Evolutionary conservation across 1,140 invertebrate species (phyloP).

Genomic region (Contarinia nasturtii): DNA sequence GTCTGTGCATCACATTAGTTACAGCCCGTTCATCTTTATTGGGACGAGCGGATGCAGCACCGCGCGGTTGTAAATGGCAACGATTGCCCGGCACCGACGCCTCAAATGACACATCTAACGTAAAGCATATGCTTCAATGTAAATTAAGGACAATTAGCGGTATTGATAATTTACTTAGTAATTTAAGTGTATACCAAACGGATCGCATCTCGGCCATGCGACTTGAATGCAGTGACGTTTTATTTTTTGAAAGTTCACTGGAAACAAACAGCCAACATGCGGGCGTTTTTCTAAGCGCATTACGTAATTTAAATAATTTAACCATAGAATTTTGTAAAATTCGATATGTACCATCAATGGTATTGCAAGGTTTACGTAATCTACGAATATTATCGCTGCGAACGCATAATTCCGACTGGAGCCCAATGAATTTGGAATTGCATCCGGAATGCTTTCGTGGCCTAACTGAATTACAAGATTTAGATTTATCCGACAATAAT

Average conservation of each 20-base stretch:
- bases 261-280: constrained; percentile 30
- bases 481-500: constrained; percentile 63
- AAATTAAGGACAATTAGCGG: constrained; percentile 48
- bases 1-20: not conserved
- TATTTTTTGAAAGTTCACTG: constrained; percentile 58
- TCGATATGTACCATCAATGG: constrained; percentile 43
- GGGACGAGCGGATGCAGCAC: constrained; percentile 31
- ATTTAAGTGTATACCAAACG: constrained; percentile 37
- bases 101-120: constrained; percentile 26
- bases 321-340: constrained; percentile 63
- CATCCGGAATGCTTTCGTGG: constrained; percentile 46
- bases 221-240: constrained; percentile 58
- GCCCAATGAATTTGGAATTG: constrained; percentile 55
- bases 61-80: constrained; percentile 47
- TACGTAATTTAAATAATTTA: constrained; percentile 32
- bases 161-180: constrained; percentile 44
- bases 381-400: constrained; percentile 45
- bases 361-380: constrained; percentile 42
- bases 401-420: constrained; percentile 65
- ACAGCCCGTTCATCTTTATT: constrained; percentile 13
- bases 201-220: constrained; percentile 46
- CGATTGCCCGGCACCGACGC: constrained; percentile 30
- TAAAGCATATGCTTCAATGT: constrained; percentile 32
- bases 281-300: constrained; percentile 38
- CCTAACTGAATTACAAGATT: constrained; percentile 40